Percentiles rank a stretch among this genome's conserved stretches.
Conservation (phyloP, 2,888 invertebrate genomes). For the Dicycla oo region DNA sequence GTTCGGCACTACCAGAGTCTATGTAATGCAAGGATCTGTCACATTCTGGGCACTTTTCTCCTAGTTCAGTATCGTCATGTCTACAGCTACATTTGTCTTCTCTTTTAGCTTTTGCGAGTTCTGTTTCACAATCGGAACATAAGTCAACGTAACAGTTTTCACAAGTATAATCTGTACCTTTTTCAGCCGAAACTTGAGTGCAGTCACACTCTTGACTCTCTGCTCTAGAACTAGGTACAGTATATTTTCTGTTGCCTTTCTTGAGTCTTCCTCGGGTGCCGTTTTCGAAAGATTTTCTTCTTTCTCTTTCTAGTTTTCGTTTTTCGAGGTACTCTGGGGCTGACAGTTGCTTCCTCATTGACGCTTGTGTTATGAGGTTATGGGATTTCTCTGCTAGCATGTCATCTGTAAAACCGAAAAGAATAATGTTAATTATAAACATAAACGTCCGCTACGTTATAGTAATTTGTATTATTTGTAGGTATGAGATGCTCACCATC, state of each 20-base stretch:
- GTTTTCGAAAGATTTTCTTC: slow-evolving; percentile 91
- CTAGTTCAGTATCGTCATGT: slow-evolving; percentile 72
- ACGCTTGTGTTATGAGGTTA: slow-evolving; percentile 88
- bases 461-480: too few relatives aligned
- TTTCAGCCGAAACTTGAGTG: slow-evolving; percentile 81
- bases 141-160: slow-evolving; percentile 86
- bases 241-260: slow-evolving; percentile 88
- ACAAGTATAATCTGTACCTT: slow-evolving; percentile 86
- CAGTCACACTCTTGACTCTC: slow-evolving; percentile 83
- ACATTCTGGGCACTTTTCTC: slow-evolving; percentile 85
- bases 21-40: slow-evolving; percentile 85
- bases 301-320: slow-evolving; percentile 93
- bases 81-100: slow-evolving; percentile 80
- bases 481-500: slow-evolving; percentile 88
- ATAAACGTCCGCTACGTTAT: background rate
- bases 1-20: slow-evolving; percentile 83
- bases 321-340: slow-evolving; percentile 98
- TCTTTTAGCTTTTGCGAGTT: slow-evolving; percentile 77
- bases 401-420: slow-evolving; percentile 87
- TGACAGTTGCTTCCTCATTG: slow-evolving; percentile 94
- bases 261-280: slow-evolving; percentile 91
- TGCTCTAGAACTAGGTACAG: slow-evolving; percentile 74
- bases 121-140: slow-evolving; percentile 86
- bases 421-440: background rate
- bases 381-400: slow-evolving; percentile 91